These are phyloP conservation scores for Phyllopteryx taeniolatus DNA, from an alignment of 2,113 vertebrate genomes.

Conservation along the genomic window DNA sequence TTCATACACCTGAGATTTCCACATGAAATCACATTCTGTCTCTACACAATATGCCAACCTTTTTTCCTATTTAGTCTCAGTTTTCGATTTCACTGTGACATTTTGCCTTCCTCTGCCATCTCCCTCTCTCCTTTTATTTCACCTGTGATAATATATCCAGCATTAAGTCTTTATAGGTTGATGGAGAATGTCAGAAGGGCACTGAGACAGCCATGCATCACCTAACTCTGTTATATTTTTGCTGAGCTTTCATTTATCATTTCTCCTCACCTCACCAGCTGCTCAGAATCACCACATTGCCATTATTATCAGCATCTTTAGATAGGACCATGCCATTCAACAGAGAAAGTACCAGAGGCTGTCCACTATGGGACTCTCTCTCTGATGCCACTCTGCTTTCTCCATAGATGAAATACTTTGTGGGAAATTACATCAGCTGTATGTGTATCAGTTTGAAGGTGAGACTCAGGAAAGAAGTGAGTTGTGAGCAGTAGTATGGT, in stretches of 20 bases:
- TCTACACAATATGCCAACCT: not conserved
- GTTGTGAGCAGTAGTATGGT: not conserved
- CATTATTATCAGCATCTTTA: slow-evolving; percentile 28
- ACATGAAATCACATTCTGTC: not conserved
- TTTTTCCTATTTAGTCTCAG: slow-evolving; percentile 13
- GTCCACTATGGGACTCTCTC: slow-evolving; percentile 21
- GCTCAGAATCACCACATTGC: slow-evolving; percentile 13
- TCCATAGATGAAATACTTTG: slow-evolving; percentile 16
- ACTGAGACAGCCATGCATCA: slow-evolving; percentile 55
- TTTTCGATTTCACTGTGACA: slow-evolving; percentile 29
- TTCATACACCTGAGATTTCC: not conserved
- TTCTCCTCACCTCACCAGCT: slow-evolving; percentile 13
- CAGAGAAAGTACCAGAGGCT: slow-evolving; percentile 12
- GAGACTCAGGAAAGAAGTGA: not conserved
- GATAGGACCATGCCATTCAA: slow-evolving; percentile 29
- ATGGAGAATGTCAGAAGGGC: slow-evolving; percentile 62
- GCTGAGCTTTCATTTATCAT: slow-evolving; percentile 56
- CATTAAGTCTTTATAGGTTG: slow-evolving; percentile 57
- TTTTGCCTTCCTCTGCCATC: slow-evolving; percentile 20
- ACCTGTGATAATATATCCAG: slow-evolving; percentile 52
- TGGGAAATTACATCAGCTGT: slow-evolving; percentile 18
- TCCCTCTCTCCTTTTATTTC: slow-evolving; percentile 25
- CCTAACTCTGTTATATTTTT: slow-evolving; percentile 42
- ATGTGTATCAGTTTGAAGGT: slow-evolving; percentile 24
- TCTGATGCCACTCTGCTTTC: slow-evolving; percentile 2